Percentiles rank a stretch among this genome's conserved stretches.
phyloP scores from a whole-genome alignment of 2,113 vertebrate species.

The Glaucidium brasilianum region DNA sequence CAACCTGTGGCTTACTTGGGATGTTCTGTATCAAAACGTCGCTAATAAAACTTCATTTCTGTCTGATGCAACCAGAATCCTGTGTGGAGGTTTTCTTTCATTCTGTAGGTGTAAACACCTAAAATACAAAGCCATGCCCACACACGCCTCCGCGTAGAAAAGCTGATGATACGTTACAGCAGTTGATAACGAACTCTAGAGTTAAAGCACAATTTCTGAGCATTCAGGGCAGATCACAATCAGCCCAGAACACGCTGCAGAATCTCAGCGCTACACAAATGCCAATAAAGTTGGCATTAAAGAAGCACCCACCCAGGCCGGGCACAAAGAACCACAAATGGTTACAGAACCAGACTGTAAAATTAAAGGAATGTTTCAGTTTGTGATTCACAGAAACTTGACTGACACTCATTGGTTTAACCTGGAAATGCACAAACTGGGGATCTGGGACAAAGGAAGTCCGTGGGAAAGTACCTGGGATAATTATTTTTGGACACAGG shows the following conservation, averaged over 20 bases:
- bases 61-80: conserved; percentile 36
- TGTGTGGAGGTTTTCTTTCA: background rate
- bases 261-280: background rate
- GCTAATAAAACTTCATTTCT: conserved; percentile 58
- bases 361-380: background rate
- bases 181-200: background rate
- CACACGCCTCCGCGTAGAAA: background rate
- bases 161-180: background rate
- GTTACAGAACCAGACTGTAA: background rate
- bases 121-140: background rate
- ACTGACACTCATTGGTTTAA: background rate
- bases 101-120: background rate
- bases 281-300: background rate
- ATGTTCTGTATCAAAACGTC: background rate
- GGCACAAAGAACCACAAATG: background rate
- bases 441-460: background rate
- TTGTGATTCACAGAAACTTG: background rate
- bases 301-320: background rate
- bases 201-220: background rate
- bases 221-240: background rate
- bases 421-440: background rate
- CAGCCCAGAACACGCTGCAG: background rate
- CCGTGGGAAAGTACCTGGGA: background rate
- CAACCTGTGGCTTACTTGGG: background rate
- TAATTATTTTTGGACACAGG: background rate